Base-by-base conservation (phyloP, 2,113 vertebrate species). In the Sinocyclocheilus maitianheensis region DNA sequence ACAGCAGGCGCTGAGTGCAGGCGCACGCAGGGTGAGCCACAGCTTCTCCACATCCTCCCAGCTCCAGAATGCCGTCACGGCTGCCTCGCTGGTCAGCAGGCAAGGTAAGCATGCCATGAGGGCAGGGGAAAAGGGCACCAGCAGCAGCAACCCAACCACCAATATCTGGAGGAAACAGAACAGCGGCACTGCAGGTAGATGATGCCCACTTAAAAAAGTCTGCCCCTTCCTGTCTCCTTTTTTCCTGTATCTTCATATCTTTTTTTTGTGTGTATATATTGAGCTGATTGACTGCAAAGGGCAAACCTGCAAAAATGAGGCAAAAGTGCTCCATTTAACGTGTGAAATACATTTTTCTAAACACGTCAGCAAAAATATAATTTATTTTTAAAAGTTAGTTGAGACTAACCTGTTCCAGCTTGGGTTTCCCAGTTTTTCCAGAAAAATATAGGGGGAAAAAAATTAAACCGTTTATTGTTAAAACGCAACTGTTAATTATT, bases 11-110 rank as follows among this genome's bases (percentile, higher is more conserved):
- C 53, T 84, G 20, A 89, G 46, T n/a, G 89, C 96, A 1, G 95
- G 96, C 0, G 93, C 95, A 0, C 97, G 97, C 46, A 11, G 46
- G 46, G 46, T 48, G 46, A 48, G 46, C 46, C 46, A 48, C 92
- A 91, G 94, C 1, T 98, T 97, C 91, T 95, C 96, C 88, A 94
- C 94, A 84, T 95, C 97, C 1, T 95, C 96, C 58, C 97, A 99
- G 94, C 93, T 99, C 89, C 96, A 98, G 92, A 97, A 92, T 1
- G 87, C 97, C 0, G 84, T 96, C 79, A 91, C 93, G 0, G 96
- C 96, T 75, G 96, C 96, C 5, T 90, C 95, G 3, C 95, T 97
- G 82, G 96, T 95, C 84, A 92, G 93, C 90, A 95, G 97, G 94
- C 89, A 95, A 77, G 94, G 96, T 88, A 98, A 98, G 92, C 97